Evolutionary conservation across 2,797 vertebrate genomes (phyloP).

Genomic region (Manis crassicaudata): DNA sequence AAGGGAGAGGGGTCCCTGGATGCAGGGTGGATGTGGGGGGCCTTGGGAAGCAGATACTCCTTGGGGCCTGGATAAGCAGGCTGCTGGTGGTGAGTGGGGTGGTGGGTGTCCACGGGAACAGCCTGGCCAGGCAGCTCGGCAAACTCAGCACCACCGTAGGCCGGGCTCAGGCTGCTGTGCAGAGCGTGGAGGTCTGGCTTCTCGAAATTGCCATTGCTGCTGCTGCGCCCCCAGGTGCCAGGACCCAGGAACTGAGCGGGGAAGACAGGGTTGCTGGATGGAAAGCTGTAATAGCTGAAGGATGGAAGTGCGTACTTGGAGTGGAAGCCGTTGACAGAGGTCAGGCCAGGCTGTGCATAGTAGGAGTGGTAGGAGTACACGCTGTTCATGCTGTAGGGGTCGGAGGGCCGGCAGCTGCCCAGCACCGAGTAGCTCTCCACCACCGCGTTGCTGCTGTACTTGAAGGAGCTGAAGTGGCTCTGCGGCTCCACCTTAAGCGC

Average conservation of each 20-base stretch:
- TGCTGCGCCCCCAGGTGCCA: constrained; percentile 84
- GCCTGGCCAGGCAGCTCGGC: constrained; percentile 81
- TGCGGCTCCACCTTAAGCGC: constrained; percentile 90
- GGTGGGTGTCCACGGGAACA: constrained; percentile 64
- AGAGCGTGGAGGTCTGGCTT: constrained; percentile 92
- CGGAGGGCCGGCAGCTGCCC: constrained; percentile 91
- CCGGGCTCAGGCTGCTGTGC: constrained; percentile 90
- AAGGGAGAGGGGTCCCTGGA: constrained; percentile 80
- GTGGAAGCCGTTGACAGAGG: constrained; percentile 95
- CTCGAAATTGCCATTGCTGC: constrained; percentile 84
- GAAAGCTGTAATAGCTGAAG: constrained; percentile 93
- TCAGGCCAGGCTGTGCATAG: constrained; percentile 96
- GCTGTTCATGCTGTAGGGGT: constrained; percentile 92
- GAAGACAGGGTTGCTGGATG: constrained; percentile 93
- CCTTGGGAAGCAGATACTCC: constrained; percentile 80
- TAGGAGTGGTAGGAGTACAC: constrained; percentile 95
- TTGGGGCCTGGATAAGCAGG: constrained; percentile 86
- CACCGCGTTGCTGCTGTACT: constrained; percentile 89
- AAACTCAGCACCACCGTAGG: constrained; percentile 81
- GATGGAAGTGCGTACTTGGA: constrained; percentile 93
- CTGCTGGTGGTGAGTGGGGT: constrained; percentile 86
- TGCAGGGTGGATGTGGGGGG: constrained; percentile 73
- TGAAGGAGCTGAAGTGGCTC: constrained; percentile 91
- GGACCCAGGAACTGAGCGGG: constrained; percentile 90
- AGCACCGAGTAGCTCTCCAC: constrained; percentile 94